Evolutionary conservation across 2,797 vertebrate genomes (phyloP), one percentile per base, ranked within the genome.

Genomic region (Melanotaenia nigrans): DNA sequence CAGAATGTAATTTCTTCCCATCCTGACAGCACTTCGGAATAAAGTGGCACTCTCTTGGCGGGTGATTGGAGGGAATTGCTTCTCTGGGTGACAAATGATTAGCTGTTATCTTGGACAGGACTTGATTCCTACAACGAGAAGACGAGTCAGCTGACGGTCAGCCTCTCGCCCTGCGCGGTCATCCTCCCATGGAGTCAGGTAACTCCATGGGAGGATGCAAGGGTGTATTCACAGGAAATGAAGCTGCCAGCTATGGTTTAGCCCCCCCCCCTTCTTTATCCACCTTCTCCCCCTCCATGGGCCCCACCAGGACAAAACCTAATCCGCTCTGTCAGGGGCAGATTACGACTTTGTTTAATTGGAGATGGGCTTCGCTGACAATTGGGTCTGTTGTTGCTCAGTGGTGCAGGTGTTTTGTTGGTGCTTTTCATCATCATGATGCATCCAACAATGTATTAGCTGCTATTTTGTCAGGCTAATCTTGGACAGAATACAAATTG

Each of bases 11-110:
- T 97, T 97, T 96, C 95, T 90, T 92, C 94, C 95, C 94, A 91
- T 95, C 95, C 85, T 97, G 96, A 97, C 96, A 96, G 95, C 95
- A 91, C 92, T 86, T 91, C 78, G 81, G 96, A 96, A 96, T 96
- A 96, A 96, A 96, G 95, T 94, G 95, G 94, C 90, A 92, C 94
- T 94, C 81, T 96, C 95, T 95, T 96, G 94, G 94, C 88, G 94
- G 95, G 94, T 94, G 95, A 96, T 97, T 96, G 95, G 95, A 93
- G 96, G 95, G 96, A 97, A 97, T 98, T 97, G 96, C 96, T 97
- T 97, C 96, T 97, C 93, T 91, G 93, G 95, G 95, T 96, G 96
- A 97, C 95, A 96, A 97, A 97, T 97, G 97, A 99, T 99, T 97
- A 97, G 95, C 96, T 91, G 94, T 96, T 98, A 99, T 99, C 96